Conservation (phyloP, 1,140 invertebrate species). For the Spodoptera frugiperda region DNA sequence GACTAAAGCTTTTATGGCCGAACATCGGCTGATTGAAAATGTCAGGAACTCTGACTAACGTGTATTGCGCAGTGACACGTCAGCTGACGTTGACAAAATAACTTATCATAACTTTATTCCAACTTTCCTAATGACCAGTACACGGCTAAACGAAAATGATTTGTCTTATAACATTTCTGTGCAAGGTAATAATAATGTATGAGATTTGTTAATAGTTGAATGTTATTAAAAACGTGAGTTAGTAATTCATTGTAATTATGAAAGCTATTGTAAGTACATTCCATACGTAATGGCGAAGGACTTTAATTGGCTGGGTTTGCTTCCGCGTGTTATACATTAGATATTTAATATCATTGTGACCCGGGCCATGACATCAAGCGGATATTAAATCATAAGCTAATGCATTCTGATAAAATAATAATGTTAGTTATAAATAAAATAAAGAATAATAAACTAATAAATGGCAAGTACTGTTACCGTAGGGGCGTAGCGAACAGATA, state of each 20-base stretch:
- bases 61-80: slow-evolving; percentile 19
- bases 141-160: slow-evolving; percentile 49
- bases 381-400: too few species aligned
- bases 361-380: too few species aligned
- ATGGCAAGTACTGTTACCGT: too few species aligned
- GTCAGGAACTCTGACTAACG: slow-evolving; percentile 51
- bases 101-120: slow-evolving; percentile 47
- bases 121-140: slow-evolving; percentile 53
- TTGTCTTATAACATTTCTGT: slow-evolving; percentile 43
- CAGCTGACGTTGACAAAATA: slow-evolving; percentile 43
- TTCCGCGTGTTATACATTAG: neutral
- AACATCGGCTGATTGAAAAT: slow-evolving; percentile 50
- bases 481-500: too few species aligned
- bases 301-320: neutral
- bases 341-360: neutral
- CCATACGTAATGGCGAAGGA: slow-evolving; percentile 3
- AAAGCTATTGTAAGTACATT: slow-evolving; percentile 17
- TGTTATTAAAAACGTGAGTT: slow-evolving; percentile 31
- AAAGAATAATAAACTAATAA: too few species aligned
- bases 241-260: slow-evolving; percentile 28
- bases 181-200: slow-evolving; percentile 33
- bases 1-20: slow-evolving; percentile 35
- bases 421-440: too few species aligned
- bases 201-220: slow-evolving; percentile 19
- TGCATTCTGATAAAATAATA: too few species aligned